Base-by-base conservation (phyloP, 1,140 invertebrate species). In the Theocolax elegans region DNA sequence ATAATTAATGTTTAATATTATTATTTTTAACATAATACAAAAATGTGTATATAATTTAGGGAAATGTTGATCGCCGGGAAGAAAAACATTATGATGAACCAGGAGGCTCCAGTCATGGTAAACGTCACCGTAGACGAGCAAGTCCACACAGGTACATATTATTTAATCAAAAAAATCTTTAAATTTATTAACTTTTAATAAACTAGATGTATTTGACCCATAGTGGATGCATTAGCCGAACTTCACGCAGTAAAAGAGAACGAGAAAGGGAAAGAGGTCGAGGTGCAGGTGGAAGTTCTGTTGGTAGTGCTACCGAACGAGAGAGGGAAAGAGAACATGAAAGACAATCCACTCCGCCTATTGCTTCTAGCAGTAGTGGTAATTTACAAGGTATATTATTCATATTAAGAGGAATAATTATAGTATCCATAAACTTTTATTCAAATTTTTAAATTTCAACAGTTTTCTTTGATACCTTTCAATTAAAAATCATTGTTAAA, bases 121-220 rank as follows among this genome's bases (percentile, higher is more conserved):
- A 91, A 80, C 79, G 90, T 58, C 83, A 83, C 62, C 77, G 91
- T 23, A 88, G 87, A 76, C 79, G 88, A 66, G 84, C 87, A 21
- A 89, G 88, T 72, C 89, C 89, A 13, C 86, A 88, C 65, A 83
- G 88, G 87, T 88, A 83, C 38, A 3, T 73, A 51, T 31, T 69
- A 67, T 27, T 35, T 49, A 38, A 53, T 27, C 29, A 53, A 35
- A 31, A 35, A n/a, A 35, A 21, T 44, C 62, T 31, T 49, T 2
- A 53, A 49, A 29, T 62, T 29, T 59, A 19, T 67, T n/a, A n/a
- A n/a, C n/a, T 56, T 51, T 59, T 23, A 23, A 38, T 10, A 21
- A 35, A 19, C 19, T 44, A 29, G 27, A 25, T 27, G 1, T 27
- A 62, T 48, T 77, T 72, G n/a, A n/a, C n/a, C n/a, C n/a, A 53